Base-by-base conservation (phyloP, 2,113 vertebrate genomes). In the Protobothrops mucrosquamatus region DNA sequence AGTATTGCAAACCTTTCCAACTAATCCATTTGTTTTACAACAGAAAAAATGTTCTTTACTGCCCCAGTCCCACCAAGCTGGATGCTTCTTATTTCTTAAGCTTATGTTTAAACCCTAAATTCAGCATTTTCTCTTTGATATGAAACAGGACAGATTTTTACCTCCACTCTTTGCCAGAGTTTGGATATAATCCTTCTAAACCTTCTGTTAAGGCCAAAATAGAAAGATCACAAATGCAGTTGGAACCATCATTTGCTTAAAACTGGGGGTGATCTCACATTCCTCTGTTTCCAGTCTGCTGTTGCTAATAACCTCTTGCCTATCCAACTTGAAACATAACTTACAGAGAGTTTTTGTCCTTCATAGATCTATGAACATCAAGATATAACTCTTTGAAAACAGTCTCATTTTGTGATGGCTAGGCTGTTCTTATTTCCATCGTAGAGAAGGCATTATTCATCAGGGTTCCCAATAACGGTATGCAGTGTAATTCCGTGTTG, bases 401-500 rank as follows among this genome's bases (percentile, higher is more conserved):
- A 85, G 43, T 59, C 34, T 12, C 1, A 1, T 89, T 85, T 74
- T 94, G 95, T 94, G 95, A 94, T 94, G 4, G 61, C 85, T 91
- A 94, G 90, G 26, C 43, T 26, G 54, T 95, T 87, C 46, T 95
- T 96, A 95, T 96, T 94, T 94, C 92, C 90, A 90, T 34, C 91
- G 22, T 6, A 64, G 91, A 92, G 91, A 56, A 93, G 51, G 15
- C 57, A 1, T 0, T 0, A 88, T 93, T 18, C 95, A 20, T 97
- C 93, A 96, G 0, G 97, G 95, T 10, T 97, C 97, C 98, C 98
- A 98, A 94, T 97, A 97, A 3, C 98, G 96, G 46, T 98, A 98
- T 0, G 98, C 97, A 0, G 98, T 98, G 54, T 98, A 98, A 94
- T 97, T 97, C 0, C 98, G 95, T 0, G 96, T 94, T 5, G 97